These are phyloP conservation scores for Liasis olivaceus DNA, from an alignment of 2,797 vertebrate genomes.

Conservation along the genomic window DNA sequence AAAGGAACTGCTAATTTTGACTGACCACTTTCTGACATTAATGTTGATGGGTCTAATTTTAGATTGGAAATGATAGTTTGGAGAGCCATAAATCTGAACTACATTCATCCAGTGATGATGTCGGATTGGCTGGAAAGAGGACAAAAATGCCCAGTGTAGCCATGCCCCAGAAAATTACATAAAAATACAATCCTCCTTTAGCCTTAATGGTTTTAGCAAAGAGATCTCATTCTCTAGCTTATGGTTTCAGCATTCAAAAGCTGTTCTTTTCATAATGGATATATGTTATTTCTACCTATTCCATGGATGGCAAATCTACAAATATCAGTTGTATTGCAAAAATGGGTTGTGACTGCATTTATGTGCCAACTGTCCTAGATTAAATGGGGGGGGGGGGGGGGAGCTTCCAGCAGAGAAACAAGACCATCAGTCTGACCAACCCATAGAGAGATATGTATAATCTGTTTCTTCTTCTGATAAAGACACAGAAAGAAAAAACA, in stretches of 20 bases:
- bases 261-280: conserved; percentile 20
- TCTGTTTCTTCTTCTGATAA: conserved; percentile 36
- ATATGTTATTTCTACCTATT: background rate
- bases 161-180: conserved; percentile 73
- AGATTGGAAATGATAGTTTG: conserved; percentile 62
- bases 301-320: conserved; percentile 8
- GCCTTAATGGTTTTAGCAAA: conserved; percentile 70
- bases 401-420: background rate
- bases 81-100: conserved; percentile 66
- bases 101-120: conserved; percentile 71
- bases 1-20: conserved; percentile 71
- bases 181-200: conserved; percentile 58
- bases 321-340: background rate
- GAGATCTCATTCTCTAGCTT: conserved; percentile 40
- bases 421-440: background rate
- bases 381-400: background rate
- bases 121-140: conserved; percentile 64
- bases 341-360: conserved; percentile 10
- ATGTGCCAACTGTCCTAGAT: background rate
- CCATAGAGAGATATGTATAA: background rate
- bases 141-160: conserved; percentile 65
- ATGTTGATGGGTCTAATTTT: conserved; percentile 71
- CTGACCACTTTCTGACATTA: conserved; percentile 71
- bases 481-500: conserved; percentile 36
- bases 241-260: conserved; percentile 34